A percentile compares a stretch with the other conserved stretches of the same genome.
These are phyloP conservation scores for Elymnias hypermnestra DNA, from an alignment of 1,140 invertebrate species.

Conservation along the genomic window DNA sequence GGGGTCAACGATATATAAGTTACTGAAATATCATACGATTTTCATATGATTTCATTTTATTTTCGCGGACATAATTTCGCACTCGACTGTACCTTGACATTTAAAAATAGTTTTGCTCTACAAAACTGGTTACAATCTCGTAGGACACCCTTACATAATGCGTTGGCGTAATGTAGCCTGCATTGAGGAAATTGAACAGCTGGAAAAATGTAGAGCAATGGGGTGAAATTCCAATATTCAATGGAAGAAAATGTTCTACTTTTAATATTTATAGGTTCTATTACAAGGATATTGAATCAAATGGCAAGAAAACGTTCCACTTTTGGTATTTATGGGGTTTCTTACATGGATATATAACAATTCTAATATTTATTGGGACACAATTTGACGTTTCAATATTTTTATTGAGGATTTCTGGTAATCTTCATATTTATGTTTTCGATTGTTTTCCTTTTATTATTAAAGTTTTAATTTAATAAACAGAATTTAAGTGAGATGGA, in stretches of 20 bases:
- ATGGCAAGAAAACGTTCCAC: not conserved
- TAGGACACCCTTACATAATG: not conserved
- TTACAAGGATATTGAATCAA: not conserved
- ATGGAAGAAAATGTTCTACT: not conserved
- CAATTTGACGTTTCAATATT: too few species aligned
- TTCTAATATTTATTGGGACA: too few species aligned
- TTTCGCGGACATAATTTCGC: too few species aligned
- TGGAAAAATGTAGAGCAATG: conserved; percentile 2
- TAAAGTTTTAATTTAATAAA: too few species aligned
- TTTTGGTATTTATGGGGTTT: not conserved
- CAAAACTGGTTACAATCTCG: not conserved
- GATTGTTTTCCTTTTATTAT: too few species aligned
- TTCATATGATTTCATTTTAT: too few species aligned
- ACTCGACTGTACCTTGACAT: not conserved
- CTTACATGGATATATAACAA: too few species aligned
- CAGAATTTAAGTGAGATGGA: too few species aligned
- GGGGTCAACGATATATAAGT: too few species aligned
- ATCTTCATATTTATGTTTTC: too few species aligned
- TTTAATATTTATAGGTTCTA: not conserved
- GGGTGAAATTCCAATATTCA: not conserved
- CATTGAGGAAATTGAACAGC: not conserved
- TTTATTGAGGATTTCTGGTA: too few species aligned
- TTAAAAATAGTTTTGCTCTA: not conserved
- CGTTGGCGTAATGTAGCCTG: conserved; percentile 1
- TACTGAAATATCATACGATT: too few species aligned